A percentile compares a stretch with the other conserved stretches of the same genome.
Evolutionary conservation across 1,140 invertebrate species (phyloP).

Genomic region (Melanaphis sacchari): DNA sequence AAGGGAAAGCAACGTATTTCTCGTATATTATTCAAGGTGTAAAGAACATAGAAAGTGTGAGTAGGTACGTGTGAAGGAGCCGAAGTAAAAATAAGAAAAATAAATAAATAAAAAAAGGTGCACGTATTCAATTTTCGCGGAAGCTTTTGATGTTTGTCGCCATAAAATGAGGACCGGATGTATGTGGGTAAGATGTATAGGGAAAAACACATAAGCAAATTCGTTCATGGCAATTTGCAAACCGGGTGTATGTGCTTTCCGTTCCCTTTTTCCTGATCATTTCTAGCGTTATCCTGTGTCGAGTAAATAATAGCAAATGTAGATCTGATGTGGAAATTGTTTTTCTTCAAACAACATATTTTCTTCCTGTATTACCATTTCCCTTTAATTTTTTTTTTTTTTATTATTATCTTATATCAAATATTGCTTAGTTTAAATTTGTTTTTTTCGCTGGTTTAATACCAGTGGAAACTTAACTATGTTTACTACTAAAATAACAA

Average conservation of each 20-base stretch:
- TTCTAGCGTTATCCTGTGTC: not conserved
- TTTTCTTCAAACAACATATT: conserved; percentile 15
- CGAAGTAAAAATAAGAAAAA: conserved; percentile 34
- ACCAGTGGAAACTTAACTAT: no score
- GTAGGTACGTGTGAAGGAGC: conserved; percentile 26
- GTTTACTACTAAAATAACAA: no score
- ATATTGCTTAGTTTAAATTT: not conserved
- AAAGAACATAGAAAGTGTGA: conserved; percentile 27
- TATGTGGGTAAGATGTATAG: not conserved
- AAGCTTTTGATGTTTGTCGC: conserved; percentile 55
- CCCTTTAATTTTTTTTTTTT: not conserved
- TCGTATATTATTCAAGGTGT: conserved; percentile 51
- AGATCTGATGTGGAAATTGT: not conserved
- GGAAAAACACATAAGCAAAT: not conserved
- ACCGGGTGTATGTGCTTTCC: conserved; percentile 36
- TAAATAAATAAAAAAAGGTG: conserved; percentile 35
- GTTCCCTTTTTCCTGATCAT: not conserved
- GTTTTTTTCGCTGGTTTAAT: not conserved
- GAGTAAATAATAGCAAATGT: conserved; percentile 43
- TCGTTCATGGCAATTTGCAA: conserved; percentile 47
- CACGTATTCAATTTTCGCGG: conserved; percentile 53
- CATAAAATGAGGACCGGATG: conserved; percentile 34
- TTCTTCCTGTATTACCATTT: not conserved
- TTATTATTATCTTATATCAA: not conserved
- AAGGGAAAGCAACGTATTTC: conserved; percentile 27